Percentiles rank a stretch among this genome's conserved stretches.
Conservation (phyloP, 2,888 invertebrate genomes). For the Ganaspis brasiliensis region DNA sequence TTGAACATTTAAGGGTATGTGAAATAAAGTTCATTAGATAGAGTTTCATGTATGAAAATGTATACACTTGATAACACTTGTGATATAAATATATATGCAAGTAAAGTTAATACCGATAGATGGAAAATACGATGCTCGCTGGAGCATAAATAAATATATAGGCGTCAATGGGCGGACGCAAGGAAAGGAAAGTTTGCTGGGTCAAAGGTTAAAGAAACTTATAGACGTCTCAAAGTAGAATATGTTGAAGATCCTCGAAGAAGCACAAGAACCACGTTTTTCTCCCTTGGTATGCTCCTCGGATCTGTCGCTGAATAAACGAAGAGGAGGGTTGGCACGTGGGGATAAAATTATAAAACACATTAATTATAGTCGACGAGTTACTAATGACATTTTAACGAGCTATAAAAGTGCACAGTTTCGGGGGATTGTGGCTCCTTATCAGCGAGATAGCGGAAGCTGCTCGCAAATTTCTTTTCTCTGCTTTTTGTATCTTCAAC, state of each 20-base stretch:
- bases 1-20: slow-evolving; percentile 1
- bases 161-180: neutral
- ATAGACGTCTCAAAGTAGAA: slow-evolving; percentile 5
- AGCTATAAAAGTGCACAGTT: slow-evolving; percentile 60
- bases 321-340: slow-evolving; percentile 4
- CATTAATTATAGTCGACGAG: slow-evolving; percentile 63
- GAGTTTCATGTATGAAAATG: neutral
- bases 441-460: neutral
- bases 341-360: slow-evolving; percentile 43
- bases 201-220: slow-evolving; percentile 18
- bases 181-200: slow-evolving; percentile 3
- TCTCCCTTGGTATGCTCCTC: neutral
- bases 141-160: slow-evolving; percentile 38
- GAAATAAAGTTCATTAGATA: slow-evolving; percentile 5
- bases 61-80: neutral
- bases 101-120: neutral
- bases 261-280: slow-evolving; percentile 16
- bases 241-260: slow-evolving; percentile 18
- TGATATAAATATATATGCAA: neutral
- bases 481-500: slow-evolving; percentile 1
- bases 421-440: neutral
- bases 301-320: slow-evolving; percentile 33
- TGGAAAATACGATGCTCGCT: slow-evolving; percentile 17
- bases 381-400: slow-evolving; percentile 70
- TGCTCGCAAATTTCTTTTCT: slow-evolving; percentile 23